Percentiles rank a stretch among this genome's conserved stretches.
phyloP scores from a whole-genome alignment of 2,113 vertebrate genomes.

The Apodemus speciosus region DNA sequence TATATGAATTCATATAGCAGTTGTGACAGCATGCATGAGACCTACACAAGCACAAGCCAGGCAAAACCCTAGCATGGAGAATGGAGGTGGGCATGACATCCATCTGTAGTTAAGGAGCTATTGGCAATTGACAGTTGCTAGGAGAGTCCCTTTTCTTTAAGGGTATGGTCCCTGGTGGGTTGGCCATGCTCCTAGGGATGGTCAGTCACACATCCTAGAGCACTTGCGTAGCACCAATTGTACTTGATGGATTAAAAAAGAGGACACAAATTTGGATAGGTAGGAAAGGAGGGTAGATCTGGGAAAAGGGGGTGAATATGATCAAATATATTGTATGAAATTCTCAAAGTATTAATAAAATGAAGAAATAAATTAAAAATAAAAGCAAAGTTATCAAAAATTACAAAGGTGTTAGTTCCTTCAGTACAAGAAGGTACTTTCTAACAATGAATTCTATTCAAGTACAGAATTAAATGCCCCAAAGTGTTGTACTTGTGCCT shows the following conservation, averaged over 20 bases:
- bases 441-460: conserved; percentile 3
- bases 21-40: neutral
- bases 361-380: neutral
- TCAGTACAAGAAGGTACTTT: neutral
- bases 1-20: neutral
- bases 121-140: neutral
- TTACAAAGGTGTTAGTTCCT: neutral
- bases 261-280: neutral
- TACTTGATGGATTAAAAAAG: neutral
- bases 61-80: neutral
- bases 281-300: neutral
- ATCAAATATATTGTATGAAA: neutral
- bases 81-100: neutral
- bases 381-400: neutral
- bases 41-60: neutral
- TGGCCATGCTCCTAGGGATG: neutral
- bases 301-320: neutral
- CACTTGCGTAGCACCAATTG: neutral
- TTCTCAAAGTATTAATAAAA: neutral
- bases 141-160: neutral
- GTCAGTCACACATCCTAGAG: neutral
- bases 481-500: neutral
- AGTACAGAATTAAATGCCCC: neutral
- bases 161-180: neutral
- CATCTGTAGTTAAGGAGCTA: neutral